Percentiles rank a stretch among this genome's conserved stretches.
phyloP scores from a whole-genome alignment of 2,113 vertebrate genomes.

The Propithecus coquereli region DNA sequence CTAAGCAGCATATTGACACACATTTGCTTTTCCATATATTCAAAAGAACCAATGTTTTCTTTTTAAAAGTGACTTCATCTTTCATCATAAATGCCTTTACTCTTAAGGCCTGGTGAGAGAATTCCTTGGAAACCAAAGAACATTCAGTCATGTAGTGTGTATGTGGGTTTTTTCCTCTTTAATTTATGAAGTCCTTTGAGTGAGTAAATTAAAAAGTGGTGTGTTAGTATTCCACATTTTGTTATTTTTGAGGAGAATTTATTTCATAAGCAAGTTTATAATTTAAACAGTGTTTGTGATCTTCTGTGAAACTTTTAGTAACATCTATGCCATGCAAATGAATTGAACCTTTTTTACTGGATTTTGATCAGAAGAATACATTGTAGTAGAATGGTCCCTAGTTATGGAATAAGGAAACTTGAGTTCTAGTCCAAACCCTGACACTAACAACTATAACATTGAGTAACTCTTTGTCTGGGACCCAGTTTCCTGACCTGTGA shows the following conservation, averaged over 20 bases:
- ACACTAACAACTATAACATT: neutral
- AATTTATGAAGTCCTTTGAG: slow-evolving; percentile 69
- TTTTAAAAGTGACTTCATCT: slow-evolving; percentile 67
- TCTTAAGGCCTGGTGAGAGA: slow-evolving; percentile 51
- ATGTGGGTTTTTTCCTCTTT: slow-evolving; percentile 43
- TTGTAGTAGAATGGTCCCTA: neutral
- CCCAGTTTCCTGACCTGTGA: neutral
- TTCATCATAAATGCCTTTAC: slow-evolving; percentile 44
- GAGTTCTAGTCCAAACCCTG: neutral
- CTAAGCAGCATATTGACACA: slow-evolving; percentile 50
- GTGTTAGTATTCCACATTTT: slow-evolving; percentile 38
- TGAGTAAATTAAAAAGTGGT: slow-evolving; percentile 64
- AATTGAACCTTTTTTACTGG: slow-evolving; percentile 14
- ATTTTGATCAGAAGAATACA: slow-evolving; percentile 24
- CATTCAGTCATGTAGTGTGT: slow-evolving; percentile 58
- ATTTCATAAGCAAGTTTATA: slow-evolving; percentile 57
- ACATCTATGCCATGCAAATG: neutral
- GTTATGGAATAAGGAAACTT: neutral
- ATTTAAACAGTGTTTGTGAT: slow-evolving; percentile 49
- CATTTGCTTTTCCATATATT: slow-evolving; percentile 57
- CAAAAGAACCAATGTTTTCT: slow-evolving; percentile 64
- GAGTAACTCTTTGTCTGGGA: slow-evolving; percentile 5
- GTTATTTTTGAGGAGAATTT: slow-evolving; percentile 57
- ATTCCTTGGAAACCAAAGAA: slow-evolving; percentile 70
- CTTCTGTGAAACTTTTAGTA: slow-evolving; percentile 33